Evolutionary conservation across 2,113 vertebrate genomes (phyloP).

Genomic region (Pantherophis guttatus): DNA sequence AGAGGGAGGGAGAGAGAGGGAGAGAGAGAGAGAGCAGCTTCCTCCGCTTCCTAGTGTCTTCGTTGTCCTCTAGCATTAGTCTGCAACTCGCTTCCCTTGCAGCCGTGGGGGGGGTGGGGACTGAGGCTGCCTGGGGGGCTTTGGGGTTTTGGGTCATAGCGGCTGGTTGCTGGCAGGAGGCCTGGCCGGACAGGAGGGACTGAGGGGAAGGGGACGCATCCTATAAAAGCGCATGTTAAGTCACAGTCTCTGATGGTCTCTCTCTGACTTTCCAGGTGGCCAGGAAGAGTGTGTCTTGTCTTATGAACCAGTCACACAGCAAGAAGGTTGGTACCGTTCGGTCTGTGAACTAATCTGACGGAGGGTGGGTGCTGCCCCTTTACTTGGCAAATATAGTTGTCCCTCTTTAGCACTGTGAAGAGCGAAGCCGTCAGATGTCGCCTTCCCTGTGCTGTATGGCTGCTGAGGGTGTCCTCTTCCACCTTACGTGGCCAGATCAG

Average conservation of each 20-base stretch:
- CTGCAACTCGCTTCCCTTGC: neutral
- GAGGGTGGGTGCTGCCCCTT: neutral
- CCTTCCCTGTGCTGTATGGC: neutral
- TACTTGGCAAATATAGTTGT: neutral
- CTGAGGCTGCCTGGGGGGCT: neutral
- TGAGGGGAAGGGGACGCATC: neutral
- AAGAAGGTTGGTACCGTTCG: slow-evolving; percentile 84
- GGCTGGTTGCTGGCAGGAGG: neutral
- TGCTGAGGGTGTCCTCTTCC: neutral
- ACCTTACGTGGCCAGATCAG: neutral
- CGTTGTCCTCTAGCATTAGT: neutral
- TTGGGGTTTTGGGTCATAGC: neutral
- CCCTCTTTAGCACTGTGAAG: neutral
- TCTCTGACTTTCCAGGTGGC: slow-evolving; percentile 77
- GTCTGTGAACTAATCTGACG: neutral
- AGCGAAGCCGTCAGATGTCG: neutral
- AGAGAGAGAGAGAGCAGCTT: too few relatives aligned
- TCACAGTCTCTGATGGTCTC: neutral
- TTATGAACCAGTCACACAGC: slow-evolving; percentile 92
- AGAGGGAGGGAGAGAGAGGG: neutral
- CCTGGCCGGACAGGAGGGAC: neutral
- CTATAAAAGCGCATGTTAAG: neutral
- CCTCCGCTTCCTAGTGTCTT: neutral
- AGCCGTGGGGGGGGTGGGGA: neutral
- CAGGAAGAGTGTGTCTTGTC: slow-evolving; percentile 95